phyloP scores from a whole-genome alignment of 23 tunicate genomes.

The Clavelina lepadiformis region DNA sequence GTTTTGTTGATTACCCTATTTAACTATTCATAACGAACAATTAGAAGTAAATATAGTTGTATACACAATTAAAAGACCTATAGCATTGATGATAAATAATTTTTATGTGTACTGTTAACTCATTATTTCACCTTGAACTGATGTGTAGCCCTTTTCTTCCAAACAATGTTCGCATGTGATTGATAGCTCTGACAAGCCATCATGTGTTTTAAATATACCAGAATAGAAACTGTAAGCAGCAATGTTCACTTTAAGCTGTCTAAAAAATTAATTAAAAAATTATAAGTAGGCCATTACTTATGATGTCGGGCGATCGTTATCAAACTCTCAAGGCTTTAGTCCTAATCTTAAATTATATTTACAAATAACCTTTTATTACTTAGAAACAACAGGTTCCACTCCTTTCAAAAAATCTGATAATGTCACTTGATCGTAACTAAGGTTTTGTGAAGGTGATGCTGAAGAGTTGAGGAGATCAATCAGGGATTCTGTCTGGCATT shows the following conservation, averaged over 20 bases:
- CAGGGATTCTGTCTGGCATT: slow-evolving; percentile 64
- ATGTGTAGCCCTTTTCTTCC: slow-evolving; percentile 3
- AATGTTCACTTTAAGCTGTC: slow-evolving; percentile 47
- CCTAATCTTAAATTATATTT: too few relatives aligned
- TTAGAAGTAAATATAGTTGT: too few relatives aligned
- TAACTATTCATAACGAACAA: too few relatives aligned
- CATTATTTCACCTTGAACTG: background rate
- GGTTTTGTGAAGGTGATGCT: background rate
- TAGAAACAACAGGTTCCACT: slow-evolving; percentile 68
- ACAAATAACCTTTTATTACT: slow-evolving; percentile 16
- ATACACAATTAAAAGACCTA: too few relatives aligned
- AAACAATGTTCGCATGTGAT: slow-evolving; percentile 21
- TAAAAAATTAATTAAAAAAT: too few relatives aligned
- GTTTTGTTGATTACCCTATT: too few relatives aligned
- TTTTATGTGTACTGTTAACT: background rate
- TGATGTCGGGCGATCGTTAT: too few relatives aligned
- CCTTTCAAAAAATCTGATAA: slow-evolving; percentile 24
- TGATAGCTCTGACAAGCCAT: background rate
- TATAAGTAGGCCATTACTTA: too few relatives aligned
- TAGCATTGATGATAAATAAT: too few relatives aligned
- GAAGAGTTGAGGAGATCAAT: slow-evolving; percentile 36
- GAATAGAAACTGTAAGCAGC: slow-evolving; percentile 11
- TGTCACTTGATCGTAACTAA: slow-evolving; percentile 12
- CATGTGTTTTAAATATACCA: slow-evolving; percentile 13
- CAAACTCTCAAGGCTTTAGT: too few relatives aligned